Evolutionary conservation across 2,888 invertebrate genomes (phyloP).

Genomic region (Eupeodes latifasciatus): DNA sequence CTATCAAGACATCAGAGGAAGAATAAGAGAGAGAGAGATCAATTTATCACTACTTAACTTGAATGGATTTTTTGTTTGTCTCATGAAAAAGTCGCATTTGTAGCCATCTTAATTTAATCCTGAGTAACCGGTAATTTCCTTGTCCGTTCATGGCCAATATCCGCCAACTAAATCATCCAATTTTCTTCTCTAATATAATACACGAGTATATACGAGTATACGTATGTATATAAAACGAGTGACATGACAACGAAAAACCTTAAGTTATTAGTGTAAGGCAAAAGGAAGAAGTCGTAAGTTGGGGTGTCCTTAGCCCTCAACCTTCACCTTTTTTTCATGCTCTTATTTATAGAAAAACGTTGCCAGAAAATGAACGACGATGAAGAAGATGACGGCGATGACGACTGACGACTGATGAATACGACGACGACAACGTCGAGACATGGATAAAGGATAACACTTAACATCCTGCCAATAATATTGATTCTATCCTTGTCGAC

Average conservation of each 20-base stretch:
- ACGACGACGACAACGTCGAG: not conserved
- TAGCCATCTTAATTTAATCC: slow-evolving; percentile 12
- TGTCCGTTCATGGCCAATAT: slow-evolving; percentile 48
- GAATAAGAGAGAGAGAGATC: too few relatives aligned
- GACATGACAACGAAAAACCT: slow-evolving; percentile 39
- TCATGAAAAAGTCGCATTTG: not conserved
- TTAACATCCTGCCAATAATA: slow-evolving; percentile 55
- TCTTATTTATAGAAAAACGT: too few relatives aligned
- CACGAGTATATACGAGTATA: too few relatives aligned
- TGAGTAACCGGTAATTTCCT: slow-evolving; percentile 39
- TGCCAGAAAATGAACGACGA: too few relatives aligned
- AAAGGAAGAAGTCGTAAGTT: not conserved
- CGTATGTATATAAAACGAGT: slow-evolving; percentile 21
- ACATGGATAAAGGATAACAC: slow-evolving; percentile 52
- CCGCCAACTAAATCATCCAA: slow-evolving; percentile 52
- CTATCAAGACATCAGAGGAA: too few relatives aligned
- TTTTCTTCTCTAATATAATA: slow-evolving; percentile 49
- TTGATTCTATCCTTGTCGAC: slow-evolving; percentile 24
- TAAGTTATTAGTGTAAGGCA: slow-evolving; percentile 27
- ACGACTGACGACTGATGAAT: too few relatives aligned
- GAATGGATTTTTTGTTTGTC: not conserved
- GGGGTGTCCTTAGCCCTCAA: not conserved
- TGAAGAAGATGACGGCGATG: too few relatives aligned
- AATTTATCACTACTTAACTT: too few relatives aligned
- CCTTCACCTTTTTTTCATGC: not conserved